Evolutionary conservation across 2,797 vertebrate genomes (phyloP), one percentile per base, ranked within the genome.

Genomic region (Epinephelus malabaricus): DNA sequence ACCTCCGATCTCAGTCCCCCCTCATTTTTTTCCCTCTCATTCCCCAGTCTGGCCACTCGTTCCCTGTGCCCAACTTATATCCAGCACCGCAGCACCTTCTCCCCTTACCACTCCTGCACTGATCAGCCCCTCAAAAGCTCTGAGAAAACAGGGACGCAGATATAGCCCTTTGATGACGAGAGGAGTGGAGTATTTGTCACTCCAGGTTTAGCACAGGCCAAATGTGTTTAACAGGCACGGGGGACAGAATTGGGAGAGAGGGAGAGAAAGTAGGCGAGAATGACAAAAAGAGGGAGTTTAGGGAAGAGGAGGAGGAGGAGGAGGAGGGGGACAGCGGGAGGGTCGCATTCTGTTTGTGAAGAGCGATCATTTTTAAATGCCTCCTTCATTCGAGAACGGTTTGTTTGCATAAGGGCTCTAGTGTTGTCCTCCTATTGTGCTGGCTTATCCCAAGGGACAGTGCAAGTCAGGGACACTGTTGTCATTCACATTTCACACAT

Each of bases 321-420:
- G 23, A 23, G 23, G 23, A 23, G 23, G 23, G 34, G 34, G 34
- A 34, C 34, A 34, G 34, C 34, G 1, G 23, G 74, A 88, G 82
- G 89, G 85, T 78, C 59, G 53, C 69, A 80, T 89, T 88, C 80
- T 92, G 87, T 91, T 91, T 86, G 86, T 85, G 87, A 84, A 92
- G 90, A 88, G 83, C 56, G 78, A 93, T 92, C 88, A 90, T 88
- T 93, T 93, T 89, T 89, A 90, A 93, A 94, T 79, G 84, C 84
- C 91, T 88, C 83, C 91, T 92, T 94, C 89, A 91, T 91, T 91
- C 25, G 46, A 92, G 90, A 88, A 92, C 84, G 83, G 91, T 92
- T 89, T 95, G 92, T 95, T 95, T 94, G 91, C 89, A 79, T 80
- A 91, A 88, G 83, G 71, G 92, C 92, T 94, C 87, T 87, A 79